Conservation (phyloP, 2,113 vertebrate genomes). For the Corynorhinus townsendii region DNA sequence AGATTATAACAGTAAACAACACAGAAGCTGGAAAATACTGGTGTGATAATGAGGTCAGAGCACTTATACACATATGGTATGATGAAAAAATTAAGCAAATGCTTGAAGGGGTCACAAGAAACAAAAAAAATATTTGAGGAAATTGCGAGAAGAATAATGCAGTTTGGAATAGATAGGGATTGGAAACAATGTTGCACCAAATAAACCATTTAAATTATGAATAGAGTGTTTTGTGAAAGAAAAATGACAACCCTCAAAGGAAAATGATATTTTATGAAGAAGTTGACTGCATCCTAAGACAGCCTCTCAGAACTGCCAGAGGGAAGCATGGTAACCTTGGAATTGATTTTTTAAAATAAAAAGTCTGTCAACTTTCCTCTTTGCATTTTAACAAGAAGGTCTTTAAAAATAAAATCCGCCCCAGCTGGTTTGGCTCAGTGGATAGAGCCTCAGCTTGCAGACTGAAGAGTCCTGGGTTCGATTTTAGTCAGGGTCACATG, state of each 20-base stretch:
- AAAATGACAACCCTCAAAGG: constrained; percentile 82
- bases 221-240: constrained; percentile 87
- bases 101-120: constrained; percentile 89
- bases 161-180: constrained; percentile 88
- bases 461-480: too few relatives aligned
- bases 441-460: too few relatives aligned
- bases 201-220: constrained; percentile 94
- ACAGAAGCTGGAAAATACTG: constrained; percentile 86
- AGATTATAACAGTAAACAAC: constrained; percentile 84
- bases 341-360: background rate
- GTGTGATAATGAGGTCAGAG: constrained; percentile 89
- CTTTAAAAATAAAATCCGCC: background rate
- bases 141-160: constrained; percentile 86
- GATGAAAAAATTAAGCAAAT: constrained; percentile 87
- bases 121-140: constrained; percentile 91
- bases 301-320: constrained; percentile 51
- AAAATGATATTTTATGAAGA: constrained; percentile 91
- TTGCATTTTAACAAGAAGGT: background rate
- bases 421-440: too few relatives aligned
- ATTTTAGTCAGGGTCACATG: too few relatives aligned
- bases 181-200: constrained; percentile 93
- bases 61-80: constrained; percentile 86
- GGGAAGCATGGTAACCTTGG: constrained; percentile 54
- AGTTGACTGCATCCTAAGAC: constrained; percentile 86
- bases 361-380: background rate